phyloP scores from a whole-genome alignment of 2,888 invertebrate genomes.

The Mactromeris polynyma region DNA sequence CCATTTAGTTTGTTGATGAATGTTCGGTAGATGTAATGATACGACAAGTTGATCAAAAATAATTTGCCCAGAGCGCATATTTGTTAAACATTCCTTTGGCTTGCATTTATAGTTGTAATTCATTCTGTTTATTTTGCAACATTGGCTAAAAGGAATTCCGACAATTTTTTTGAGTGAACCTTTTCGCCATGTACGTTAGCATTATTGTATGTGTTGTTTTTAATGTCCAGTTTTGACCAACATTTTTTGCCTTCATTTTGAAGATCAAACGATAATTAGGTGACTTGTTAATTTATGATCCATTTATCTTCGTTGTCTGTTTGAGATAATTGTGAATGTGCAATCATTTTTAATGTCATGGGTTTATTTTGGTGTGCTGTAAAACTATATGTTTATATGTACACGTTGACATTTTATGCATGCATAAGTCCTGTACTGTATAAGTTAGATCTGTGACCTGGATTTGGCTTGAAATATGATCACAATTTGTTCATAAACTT shows the following conservation, averaged over 20 bases:
- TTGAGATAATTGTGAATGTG: neutral
- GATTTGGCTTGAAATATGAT: neutral
- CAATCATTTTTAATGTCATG: neutral
- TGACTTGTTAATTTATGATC: too few species aligned
- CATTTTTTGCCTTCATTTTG: too few species aligned
- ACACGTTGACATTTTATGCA: neutral
- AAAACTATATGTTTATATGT: neutral
- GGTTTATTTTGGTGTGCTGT: neutral
- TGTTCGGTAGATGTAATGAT: conserved; percentile 34
- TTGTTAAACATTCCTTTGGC: conserved; percentile 44
- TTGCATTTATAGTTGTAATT: conserved; percentile 46
- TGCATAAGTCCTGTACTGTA: neutral
- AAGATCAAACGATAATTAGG: too few species aligned
- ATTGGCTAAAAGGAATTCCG: conserved; percentile 7
- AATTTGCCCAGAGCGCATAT: conserved; percentile 47
- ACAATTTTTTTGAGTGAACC: neutral
- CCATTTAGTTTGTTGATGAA: conserved; percentile 28
- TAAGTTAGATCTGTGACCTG: neutral
- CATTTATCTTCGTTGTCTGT: too few species aligned
- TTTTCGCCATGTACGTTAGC: too few species aligned
- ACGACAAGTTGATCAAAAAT: conserved; percentile 32
- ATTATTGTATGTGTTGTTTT: too few species aligned
- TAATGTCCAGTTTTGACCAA: too few species aligned
- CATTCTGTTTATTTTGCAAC: conserved; percentile 28
- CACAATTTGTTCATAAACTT: neutral